Evolutionary conservation across 2,888 invertebrate species (phyloP).

Genomic region (Nomada flava): DNA sequence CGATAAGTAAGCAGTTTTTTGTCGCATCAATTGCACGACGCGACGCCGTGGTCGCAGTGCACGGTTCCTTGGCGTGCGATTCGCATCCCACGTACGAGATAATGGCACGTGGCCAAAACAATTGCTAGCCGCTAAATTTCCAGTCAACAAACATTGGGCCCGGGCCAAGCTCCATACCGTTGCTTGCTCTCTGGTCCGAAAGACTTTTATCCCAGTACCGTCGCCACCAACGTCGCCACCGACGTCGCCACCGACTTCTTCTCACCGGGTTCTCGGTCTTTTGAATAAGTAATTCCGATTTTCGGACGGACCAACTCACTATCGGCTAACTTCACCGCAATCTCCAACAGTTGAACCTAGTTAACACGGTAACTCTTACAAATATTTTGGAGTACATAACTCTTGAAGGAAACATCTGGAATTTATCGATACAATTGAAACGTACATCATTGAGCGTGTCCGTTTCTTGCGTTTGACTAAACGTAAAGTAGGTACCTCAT

Average conservation of each 20-base stretch:
- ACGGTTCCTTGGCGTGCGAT: slow-evolving; percentile 38
- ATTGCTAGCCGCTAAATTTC: slow-evolving; percentile 82
- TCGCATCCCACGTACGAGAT: slow-evolving; percentile 71
- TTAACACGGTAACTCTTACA: background rate
- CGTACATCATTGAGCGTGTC: background rate
- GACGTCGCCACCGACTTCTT: slow-evolving; percentile 30
- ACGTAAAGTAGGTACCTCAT: slow-evolving; percentile 1
- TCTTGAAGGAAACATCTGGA: too few species aligned
- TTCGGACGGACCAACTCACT: slow-evolving; percentile 39
- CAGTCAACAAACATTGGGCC: slow-evolving; percentile 82
- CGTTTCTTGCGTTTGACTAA: background rate
- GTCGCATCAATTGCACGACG: slow-evolving; percentile 14
- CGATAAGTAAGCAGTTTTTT: background rate
- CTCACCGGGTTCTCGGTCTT: slow-evolving; percentile 21
- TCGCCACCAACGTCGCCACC: slow-evolving; percentile 22
- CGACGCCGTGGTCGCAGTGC: slow-evolving; percentile 12
- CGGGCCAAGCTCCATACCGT: slow-evolving; percentile 74
- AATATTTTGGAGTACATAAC: too few species aligned
- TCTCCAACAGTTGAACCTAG: slow-evolving; percentile 21
- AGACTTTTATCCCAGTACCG: slow-evolving; percentile 69
- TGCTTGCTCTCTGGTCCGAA: slow-evolving; percentile 59
- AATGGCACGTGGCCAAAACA: slow-evolving; percentile 82
- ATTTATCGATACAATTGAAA: background rate
- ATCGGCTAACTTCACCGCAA: slow-evolving; percentile 12
- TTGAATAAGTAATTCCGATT: slow-evolving; percentile 59